Conservation (phyloP, 2,888 invertebrate species). For the Melanargia galathea region DNA sequence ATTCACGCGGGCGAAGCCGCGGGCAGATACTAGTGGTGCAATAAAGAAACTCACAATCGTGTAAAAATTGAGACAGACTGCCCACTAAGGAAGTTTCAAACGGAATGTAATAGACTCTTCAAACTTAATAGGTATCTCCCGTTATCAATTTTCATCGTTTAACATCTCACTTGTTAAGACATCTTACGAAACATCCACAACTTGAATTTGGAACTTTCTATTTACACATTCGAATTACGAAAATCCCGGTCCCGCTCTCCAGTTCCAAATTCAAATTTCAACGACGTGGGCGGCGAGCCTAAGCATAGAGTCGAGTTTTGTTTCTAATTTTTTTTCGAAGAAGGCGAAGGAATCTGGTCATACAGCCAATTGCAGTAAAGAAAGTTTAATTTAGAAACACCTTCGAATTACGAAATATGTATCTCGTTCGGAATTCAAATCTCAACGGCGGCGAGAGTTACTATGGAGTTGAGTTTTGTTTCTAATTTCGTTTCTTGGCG, state of each 20-base stretch:
- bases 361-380: neutral
- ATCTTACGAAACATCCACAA: slow-evolving; percentile 19
- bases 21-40: too few species aligned
- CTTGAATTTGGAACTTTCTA: slow-evolving; percentile 43
- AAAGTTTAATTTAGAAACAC: neutral
- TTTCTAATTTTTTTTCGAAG: neutral
- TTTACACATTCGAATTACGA: slow-evolving; percentile 43
- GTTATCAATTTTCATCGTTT: slow-evolving; percentile 9
- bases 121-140: neutral
- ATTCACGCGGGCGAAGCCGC: too few species aligned
- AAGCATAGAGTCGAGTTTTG: slow-evolving; percentile 19
- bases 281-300: slow-evolving; percentile 33
- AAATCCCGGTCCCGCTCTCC: slow-evolving; percentile 36
- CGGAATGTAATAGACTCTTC: neutral
- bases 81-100: neutral
- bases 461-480: neutral
- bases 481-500: neutral
- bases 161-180: slow-evolving; percentile 14
- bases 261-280: slow-evolving; percentile 45
- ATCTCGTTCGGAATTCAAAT: neutral
- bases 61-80: too few species aligned
- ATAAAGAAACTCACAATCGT: too few species aligned
- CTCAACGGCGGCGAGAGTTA: neutral
- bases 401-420: too few species aligned
- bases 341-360: neutral